phyloP scores from a whole-genome alignment of 53 echinoderm and acorn worm genomes.

The Zoroaster sp. region DNA sequence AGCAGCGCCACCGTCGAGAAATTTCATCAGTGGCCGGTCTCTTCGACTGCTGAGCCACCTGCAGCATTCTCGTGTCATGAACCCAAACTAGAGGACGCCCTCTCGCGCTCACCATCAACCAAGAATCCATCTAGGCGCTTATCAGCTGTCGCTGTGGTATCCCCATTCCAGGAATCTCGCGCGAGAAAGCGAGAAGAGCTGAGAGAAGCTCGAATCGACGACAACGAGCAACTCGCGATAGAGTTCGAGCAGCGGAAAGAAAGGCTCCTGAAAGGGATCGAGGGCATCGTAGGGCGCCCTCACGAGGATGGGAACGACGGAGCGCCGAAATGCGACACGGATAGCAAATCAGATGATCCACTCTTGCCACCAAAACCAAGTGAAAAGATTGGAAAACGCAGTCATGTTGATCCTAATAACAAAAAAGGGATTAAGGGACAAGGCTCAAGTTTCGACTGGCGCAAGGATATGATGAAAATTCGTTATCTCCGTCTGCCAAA shows the following conservation, averaged over 20 bases:
- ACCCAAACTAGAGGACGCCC: slow-evolving; percentile 14
- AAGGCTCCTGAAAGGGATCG: slow-evolving; percentile 18
- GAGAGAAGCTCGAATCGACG: slow-evolving; percentile 28
- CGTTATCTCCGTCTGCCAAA: slow-evolving; percentile 26
- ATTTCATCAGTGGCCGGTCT: not conserved
- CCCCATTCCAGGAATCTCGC: slow-evolving; percentile 35
- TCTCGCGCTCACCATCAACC: slow-evolving; percentile 2
- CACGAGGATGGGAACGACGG: not conserved
- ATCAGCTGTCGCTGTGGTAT: not conserved
- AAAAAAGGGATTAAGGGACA: not conserved
- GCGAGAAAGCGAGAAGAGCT: slow-evolving; percentile 27
- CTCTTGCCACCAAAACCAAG: not conserved
- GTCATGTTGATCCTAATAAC: not conserved
- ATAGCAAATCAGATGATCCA: not conserved
- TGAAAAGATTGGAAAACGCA: not conserved
- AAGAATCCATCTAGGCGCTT: slow-evolving; percentile 2
- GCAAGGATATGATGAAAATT: slow-evolving; percentile 41
- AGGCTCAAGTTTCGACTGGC: not conserved
- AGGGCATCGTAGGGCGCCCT: slow-evolving; percentile 19
- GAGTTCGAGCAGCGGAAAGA: slow-evolving; percentile 31
- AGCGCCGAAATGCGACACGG: not conserved
- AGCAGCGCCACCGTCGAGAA: not conserved
- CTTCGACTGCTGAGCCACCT: not conserved
- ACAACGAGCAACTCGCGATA: slow-evolving; percentile 16
- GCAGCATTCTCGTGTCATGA: slow-evolving; percentile 44